Percentiles rank a stretch among this genome's conserved stretches.
Conservation (phyloP, 2,797 vertebrate species). For the Hoplostethus mediterraneus region DNA sequence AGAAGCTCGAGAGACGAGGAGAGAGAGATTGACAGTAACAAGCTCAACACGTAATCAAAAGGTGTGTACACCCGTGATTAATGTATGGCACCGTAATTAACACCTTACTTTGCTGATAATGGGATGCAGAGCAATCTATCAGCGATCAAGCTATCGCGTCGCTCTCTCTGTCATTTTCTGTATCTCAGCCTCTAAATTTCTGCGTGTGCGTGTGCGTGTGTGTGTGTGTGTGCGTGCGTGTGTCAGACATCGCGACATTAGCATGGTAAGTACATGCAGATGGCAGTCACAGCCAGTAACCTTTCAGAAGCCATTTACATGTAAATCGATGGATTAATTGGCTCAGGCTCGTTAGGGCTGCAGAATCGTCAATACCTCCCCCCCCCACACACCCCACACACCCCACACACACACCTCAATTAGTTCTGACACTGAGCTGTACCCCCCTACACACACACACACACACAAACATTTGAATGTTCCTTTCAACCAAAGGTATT, state of each 20-base stretch:
- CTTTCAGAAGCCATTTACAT: conserved; percentile 84
- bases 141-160: conserved; percentile 41
- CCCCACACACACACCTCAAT: no score
- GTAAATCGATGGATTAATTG: conserved; percentile 87
- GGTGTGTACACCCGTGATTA: conserved; percentile 31
- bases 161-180: conserved; percentile 20
- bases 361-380: conserved; percentile 78
- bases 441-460: background rate
- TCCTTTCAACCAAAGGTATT: no score
- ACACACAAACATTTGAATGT: conserved; percentile 1
- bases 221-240: conserved; percentile 4
- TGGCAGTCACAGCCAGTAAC: conserved; percentile 78
- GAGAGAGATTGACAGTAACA: conserved; percentile 27
- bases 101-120: conserved; percentile 69
- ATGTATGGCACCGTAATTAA: conserved; percentile 65
- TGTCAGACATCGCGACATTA: conserved; percentile 76
- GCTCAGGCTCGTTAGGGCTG: conserved; percentile 79
- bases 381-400: conserved; percentile 54
- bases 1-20: background rate
- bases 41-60: conserved; percentile 59
- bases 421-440: no score
- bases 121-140: conserved; percentile 64
- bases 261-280: conserved; percentile 87
- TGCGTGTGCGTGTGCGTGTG: conserved; percentile 35
- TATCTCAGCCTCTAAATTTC: conserved; percentile 45